Evolutionary conservation across 2,888 invertebrate genomes (phyloP).

Genomic region (Ophraella communa): DNA sequence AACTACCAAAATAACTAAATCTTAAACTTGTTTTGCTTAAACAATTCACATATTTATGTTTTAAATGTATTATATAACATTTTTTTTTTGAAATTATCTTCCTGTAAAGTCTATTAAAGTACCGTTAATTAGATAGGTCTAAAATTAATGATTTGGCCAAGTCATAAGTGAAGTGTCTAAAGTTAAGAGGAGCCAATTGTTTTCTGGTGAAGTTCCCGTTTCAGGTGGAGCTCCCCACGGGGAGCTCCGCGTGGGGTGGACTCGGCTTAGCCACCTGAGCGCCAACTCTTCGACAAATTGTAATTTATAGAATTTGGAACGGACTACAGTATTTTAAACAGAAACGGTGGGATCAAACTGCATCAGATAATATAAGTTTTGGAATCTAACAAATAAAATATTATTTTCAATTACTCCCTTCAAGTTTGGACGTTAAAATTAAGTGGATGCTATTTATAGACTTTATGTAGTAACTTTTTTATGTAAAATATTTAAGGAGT

Average conservation of each 20-base stretch:
- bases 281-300: slow-evolving; percentile 59
- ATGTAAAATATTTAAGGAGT: no score
- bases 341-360: slow-evolving; percentile 25
- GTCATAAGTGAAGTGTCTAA: slow-evolving; percentile 53
- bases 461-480: no score
- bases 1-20: no score
- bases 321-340: slow-evolving; percentile 11
- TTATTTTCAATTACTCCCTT: not conserved
- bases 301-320: slow-evolving; percentile 55
- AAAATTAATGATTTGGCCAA: slow-evolving; percentile 54
- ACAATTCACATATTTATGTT: no score
- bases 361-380: no score
- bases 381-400: no score
- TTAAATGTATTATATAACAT: no score
- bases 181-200: slow-evolving; percentile 50
- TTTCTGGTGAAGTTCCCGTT: slow-evolving; percentile 20
- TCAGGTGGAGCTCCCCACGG: slow-evolving; percentile 54
- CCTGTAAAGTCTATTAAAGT: slow-evolving; percentile 20
- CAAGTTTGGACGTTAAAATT: not conserved
- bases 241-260: slow-evolving; percentile 55
- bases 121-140: slow-evolving; percentile 46
- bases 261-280: slow-evolving; percentile 52
- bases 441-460: no score
- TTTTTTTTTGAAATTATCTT: slow-evolving; percentile 6
- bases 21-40: no score